These are phyloP conservation scores for Xyliphius kryptos DNA, from an alignment of 2,113 vertebrate genomes.

Conservation along the genomic window DNA sequence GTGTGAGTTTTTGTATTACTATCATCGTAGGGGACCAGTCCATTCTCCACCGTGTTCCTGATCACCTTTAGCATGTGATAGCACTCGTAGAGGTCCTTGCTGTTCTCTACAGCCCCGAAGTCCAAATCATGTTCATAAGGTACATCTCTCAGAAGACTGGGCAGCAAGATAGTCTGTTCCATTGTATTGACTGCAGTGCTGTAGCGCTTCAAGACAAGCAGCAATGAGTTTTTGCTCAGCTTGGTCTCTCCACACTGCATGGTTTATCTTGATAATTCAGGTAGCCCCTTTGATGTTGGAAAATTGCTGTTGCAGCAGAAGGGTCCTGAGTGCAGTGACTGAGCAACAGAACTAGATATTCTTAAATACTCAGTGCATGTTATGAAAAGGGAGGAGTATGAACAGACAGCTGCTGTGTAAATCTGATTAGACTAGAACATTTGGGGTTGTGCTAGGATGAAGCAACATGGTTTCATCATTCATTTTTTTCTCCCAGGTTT, in stretches of 20 bases:
- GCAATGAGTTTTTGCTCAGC: conserved; percentile 47
- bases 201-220: conserved; percentile 67
- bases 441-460: conserved; percentile 28
- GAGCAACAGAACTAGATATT: neutral
- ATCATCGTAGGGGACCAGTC: conserved; percentile 55
- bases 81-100: conserved; percentile 63
- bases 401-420: conserved; percentile 35
- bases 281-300: conserved; percentile 19
- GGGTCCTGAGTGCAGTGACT: conserved; percentile 46
- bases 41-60: conserved; percentile 67
- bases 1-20: conserved; percentile 32
- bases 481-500: conserved; percentile 51
- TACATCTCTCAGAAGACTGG: conserved; percentile 77
- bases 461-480: conserved; percentile 47
- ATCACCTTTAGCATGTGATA: conserved; percentile 78
- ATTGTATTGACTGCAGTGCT: conserved; percentile 67
- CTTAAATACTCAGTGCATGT: conserved; percentile 50
- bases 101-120: neutral
- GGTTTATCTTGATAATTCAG: conserved; percentile 35
- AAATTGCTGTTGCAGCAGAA: conserved; percentile 27
- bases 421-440: conserved; percentile 42
- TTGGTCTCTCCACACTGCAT: conserved; percentile 56
- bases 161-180: conserved; percentile 85
- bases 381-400: conserved; percentile 17
- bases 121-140: conserved; percentile 48